Conservation (phyloP, 2,888 invertebrate species). For the Gasteruption jaculator region DNA sequence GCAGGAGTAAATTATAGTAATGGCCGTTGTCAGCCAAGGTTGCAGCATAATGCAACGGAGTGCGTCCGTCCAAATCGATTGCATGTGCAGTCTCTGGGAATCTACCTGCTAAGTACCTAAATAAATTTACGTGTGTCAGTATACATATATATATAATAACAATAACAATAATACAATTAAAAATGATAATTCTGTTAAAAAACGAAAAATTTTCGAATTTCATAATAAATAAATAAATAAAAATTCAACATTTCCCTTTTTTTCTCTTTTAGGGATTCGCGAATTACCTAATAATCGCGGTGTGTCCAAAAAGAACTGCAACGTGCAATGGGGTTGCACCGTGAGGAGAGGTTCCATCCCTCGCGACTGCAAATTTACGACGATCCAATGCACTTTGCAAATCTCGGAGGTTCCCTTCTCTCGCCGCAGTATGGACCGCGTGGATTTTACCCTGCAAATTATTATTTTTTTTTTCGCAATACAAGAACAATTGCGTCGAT, state of each 20-base stretch:
- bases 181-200: too few species aligned
- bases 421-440: slow-evolving; percentile 80
- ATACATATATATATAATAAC: too few species aligned
- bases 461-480: slow-evolving; percentile 7
- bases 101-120: slow-evolving; percentile 65
- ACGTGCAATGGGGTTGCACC: slow-evolving; percentile 85
- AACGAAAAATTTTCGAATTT: neutral
- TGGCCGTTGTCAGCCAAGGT: slow-evolving; percentile 81
- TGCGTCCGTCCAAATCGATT: slow-evolving; percentile 74
- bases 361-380: slow-evolving; percentile 85
- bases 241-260: too few species aligned
- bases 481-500: slow-evolving; percentile 1
- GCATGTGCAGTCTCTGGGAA: slow-evolving; percentile 85
- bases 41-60: slow-evolving; percentile 86
- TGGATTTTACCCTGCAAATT: slow-evolving; percentile 77
- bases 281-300: slow-evolving; percentile 53
- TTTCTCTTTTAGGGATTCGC: neutral
- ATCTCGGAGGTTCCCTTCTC: slow-evolving; percentile 78
- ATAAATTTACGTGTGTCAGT: too few species aligned
- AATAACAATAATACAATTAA: too few species aligned
- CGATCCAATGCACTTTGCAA: slow-evolving; percentile 82
- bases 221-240: neutral
- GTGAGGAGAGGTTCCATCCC: slow-evolving; percentile 76
- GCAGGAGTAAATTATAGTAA: slow-evolving; percentile 78
- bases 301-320: slow-evolving; percentile 79